Percentiles rank a stretch among this genome's conserved stretches.
These are phyloP conservation scores for Montipora cactus DNA, from an alignment of 64 coral and sea anemone genomes.

Conservation along the genomic window DNA sequence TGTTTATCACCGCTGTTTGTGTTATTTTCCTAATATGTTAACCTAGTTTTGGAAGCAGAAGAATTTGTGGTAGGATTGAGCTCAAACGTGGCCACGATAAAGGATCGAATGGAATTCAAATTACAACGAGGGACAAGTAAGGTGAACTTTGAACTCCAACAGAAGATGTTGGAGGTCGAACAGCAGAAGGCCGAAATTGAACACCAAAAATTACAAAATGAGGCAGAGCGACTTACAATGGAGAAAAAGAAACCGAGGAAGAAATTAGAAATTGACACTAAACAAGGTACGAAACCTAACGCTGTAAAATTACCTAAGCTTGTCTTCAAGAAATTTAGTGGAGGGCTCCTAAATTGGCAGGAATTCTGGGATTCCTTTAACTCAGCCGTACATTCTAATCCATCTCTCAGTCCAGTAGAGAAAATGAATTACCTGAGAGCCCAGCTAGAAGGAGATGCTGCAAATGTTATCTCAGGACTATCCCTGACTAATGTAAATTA, in stretches of 20 bases:
- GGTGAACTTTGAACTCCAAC: background rate
- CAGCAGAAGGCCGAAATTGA: slow-evolving; percentile 6
- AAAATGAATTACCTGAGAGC: slow-evolving; percentile 44
- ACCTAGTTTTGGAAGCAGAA: background rate
- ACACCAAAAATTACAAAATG: slow-evolving; percentile 17
- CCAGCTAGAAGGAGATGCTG: slow-evolving; percentile 26
- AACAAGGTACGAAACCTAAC: background rate
- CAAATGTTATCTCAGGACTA: slow-evolving; percentile 30
- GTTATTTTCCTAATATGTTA: too few species aligned
- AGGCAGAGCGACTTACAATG: slow-evolving; percentile 8
- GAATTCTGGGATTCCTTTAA: slow-evolving; percentile 73
- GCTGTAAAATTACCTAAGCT: slow-evolving; percentile 53
- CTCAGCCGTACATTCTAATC: slow-evolving; percentile 50
- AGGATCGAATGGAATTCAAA: slow-evolving; percentile 18
- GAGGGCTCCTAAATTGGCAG: slow-evolving; percentile 43
- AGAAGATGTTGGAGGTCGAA: background rate
- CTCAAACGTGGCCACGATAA: background rate
- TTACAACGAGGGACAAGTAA: background rate
- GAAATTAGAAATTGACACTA: background rate
- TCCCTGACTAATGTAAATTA: slow-evolving; percentile 35
- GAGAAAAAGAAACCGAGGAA: slow-evolving; percentile 22
- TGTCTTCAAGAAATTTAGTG: slow-evolving; percentile 31
- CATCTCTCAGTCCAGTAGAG: slow-evolving; percentile 30
- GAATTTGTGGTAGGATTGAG: background rate
- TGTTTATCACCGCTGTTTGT: too few species aligned